phyloP scores from a whole-genome alignment of 2,113 vertebrate species.

The Chrysochloris asiatica region DNA sequence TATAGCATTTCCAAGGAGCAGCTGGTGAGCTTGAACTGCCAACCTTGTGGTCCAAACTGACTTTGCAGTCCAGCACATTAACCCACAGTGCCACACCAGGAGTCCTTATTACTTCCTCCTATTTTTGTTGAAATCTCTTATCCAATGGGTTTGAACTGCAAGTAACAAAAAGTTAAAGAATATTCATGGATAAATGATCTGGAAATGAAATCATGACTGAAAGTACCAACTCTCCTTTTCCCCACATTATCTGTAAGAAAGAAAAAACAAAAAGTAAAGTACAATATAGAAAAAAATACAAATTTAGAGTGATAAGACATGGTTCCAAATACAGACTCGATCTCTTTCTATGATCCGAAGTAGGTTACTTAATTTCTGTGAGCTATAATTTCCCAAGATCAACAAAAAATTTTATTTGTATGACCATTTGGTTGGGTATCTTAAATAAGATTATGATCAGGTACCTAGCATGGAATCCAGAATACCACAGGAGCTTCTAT shows the following conservation, averaged over 20 bases:
- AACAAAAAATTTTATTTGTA: conserved; percentile 20
- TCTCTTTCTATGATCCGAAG: background rate
- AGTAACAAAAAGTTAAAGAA: conserved; percentile 1
- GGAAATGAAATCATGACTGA: background rate
- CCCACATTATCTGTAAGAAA: background rate
- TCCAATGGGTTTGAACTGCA: background rate
- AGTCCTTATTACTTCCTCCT: background rate
- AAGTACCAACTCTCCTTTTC: background rate
- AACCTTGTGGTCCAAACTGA: too few species aligned
- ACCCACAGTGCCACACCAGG: too few species aligned
- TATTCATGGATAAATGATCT: background rate
- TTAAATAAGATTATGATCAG: conserved; percentile 8
- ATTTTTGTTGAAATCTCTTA: conserved; percentile 4
- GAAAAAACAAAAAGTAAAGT: background rate
- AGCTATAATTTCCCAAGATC: background rate
- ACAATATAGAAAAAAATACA: background rate
- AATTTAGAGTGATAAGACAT: background rate
- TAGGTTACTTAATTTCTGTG: background rate
- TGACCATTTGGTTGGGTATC: background rate
- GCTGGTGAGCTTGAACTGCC: too few species aligned
- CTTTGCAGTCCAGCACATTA: too few species aligned
- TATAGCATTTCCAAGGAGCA: too few species aligned
- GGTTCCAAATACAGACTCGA: background rate
- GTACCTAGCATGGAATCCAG: background rate
- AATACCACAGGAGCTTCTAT: background rate